phyloP scores from a whole-genome alignment of 2,797 vertebrate genomes.

The Allobates femoralis region DNA sequence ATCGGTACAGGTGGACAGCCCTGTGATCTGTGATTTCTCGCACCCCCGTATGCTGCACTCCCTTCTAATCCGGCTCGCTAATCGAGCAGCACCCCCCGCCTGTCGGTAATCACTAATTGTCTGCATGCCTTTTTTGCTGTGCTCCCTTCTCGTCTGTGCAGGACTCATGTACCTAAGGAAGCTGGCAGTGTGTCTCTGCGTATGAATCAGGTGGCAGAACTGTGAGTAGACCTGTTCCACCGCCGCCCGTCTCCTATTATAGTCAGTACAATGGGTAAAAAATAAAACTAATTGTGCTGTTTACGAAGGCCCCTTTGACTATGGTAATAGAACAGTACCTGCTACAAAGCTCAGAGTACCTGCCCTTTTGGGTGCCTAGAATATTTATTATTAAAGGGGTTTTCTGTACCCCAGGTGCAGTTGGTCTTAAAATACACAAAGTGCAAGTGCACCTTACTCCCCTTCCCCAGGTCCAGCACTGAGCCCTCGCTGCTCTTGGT shows the following conservation, averaged over 20 bases:
- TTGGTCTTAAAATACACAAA: no score
- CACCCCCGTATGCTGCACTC: conserved; percentile 55
- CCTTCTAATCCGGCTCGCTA: conserved; percentile 62
- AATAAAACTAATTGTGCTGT: background rate
- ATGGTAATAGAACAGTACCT: background rate
- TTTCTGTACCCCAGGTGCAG: no score
- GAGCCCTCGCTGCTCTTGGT: no score
- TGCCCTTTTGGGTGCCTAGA: background rate
- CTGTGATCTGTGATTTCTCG: background rate
- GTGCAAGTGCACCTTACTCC: no score
- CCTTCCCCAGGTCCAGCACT: no score
- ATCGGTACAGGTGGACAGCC: conserved; percentile 19
- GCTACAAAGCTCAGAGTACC: background rate
- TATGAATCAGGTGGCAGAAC: conserved; percentile 99
- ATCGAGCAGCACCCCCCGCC: conserved; percentile 70
- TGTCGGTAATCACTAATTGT: conserved; percentile 82
- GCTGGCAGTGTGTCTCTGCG: conserved; percentile 98
- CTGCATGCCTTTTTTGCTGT: conserved; percentile 82
- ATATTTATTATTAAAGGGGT: background rate
- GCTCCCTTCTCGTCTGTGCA: conserved; percentile 79
- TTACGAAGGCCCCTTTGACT: background rate
- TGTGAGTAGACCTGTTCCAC: conserved; percentile 91
- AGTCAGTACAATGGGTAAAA: background rate
- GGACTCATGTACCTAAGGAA: conserved; percentile 96
- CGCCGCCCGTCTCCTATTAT: no score